phyloP scores from a whole-genome alignment of 2,888 invertebrate species.

The Archaeoteleia sp. region DNA sequence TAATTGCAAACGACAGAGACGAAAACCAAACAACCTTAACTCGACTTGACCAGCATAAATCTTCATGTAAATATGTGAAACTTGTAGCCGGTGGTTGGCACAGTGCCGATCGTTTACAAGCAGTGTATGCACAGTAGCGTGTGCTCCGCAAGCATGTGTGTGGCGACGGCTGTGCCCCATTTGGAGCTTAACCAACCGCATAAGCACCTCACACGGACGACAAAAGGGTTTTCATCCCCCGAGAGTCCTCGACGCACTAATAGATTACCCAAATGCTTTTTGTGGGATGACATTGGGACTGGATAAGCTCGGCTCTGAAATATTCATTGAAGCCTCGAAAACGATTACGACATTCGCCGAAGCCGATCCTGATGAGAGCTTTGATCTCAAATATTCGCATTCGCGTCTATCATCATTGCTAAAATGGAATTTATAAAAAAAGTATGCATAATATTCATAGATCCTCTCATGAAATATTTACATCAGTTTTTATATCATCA shows the following conservation, averaged over 20 bases:
- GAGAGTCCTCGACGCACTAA: conserved; percentile 63
- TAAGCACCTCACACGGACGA: conserved; percentile 68
- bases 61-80: conserved; percentile 43
- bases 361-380: conserved; percentile 51
- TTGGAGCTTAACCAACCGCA: conserved; percentile 67
- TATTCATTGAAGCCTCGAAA: conserved; percentile 62
- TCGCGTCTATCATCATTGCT: conserved; percentile 11
- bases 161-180: conserved; percentile 54
- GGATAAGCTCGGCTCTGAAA: conserved; percentile 58
- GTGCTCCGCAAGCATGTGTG: conserved; percentile 22
- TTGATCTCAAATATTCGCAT: conserved; percentile 61
- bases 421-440: conserved; percentile 37
- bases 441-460: conserved; percentile 6
- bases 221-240: conserved; percentile 71
- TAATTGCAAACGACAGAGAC: not conserved
- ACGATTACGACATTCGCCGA: conserved; percentile 60
- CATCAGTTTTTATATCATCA: not conserved
- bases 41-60: conserved; percentile 26
- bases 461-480: conserved; percentile 12
- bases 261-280: conserved; percentile 70
- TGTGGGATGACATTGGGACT: conserved; percentile 62
- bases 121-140: conserved; percentile 14
- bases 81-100: conserved; percentile 37
- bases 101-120: conserved; percentile 46
- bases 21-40: conserved; percentile 29